These are phyloP conservation scores for Sebastes diaconus DNA, from an alignment of 2,797 vertebrate species.

Conservation along the genomic window DNA sequence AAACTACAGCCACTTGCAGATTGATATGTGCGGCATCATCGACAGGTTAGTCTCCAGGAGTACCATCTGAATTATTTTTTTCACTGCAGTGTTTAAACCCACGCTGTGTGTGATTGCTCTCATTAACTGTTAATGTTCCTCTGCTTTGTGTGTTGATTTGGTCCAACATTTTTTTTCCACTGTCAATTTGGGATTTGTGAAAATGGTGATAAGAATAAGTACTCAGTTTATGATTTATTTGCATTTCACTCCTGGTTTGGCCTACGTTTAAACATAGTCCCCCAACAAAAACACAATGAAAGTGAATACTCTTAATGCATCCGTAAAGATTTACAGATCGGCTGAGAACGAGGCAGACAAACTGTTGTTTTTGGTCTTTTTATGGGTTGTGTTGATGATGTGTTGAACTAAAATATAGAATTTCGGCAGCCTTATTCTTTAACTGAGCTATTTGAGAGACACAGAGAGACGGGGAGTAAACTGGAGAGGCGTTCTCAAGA, in stretches of 20 bases:
- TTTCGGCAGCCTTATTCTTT: not conserved
- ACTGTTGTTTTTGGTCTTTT: not conserved
- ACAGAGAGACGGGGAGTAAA: not conserved
- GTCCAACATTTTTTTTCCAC: not conserved
- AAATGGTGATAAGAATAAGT: not conserved
- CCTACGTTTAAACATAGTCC: not conserved
- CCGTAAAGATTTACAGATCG: not conserved
- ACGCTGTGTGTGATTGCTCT: not conserved
- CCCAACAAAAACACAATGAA: not conserved
- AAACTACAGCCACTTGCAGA: constrained; percentile 92
- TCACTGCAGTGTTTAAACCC: not conserved
- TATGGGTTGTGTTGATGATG: not conserved
- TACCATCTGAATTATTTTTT: not conserved
- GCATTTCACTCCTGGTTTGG: not conserved
- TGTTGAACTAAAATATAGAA: not conserved
- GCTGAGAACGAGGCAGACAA: not conserved
- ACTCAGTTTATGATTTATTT: not conserved
- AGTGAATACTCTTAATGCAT: not conserved
- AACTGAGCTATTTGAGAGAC: not conserved
- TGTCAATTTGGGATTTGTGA: not conserved
- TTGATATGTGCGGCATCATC: constrained; percentile 93
- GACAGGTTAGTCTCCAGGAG: constrained; percentile 85
- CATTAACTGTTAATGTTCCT: not conserved
- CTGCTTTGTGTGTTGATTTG: not conserved
- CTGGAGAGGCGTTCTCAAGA: not conserved